These are phyloP conservation scores for Andrena trimmerana DNA, from an alignment of 2,888 invertebrate species.

Conservation along the genomic window DNA sequence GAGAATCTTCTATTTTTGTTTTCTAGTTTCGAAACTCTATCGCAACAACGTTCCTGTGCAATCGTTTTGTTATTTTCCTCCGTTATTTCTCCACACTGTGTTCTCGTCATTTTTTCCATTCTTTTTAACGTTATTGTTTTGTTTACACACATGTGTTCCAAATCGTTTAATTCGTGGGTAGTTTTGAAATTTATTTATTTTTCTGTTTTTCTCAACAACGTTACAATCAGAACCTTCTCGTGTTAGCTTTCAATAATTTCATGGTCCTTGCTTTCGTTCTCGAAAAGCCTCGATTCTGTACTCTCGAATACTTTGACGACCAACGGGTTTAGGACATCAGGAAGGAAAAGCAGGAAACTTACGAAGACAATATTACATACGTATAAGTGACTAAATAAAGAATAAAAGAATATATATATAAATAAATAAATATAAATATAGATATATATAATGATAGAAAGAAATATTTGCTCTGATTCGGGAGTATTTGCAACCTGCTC, in stretches of 20 bases:
- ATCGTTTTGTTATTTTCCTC: slow-evolving; percentile 41
- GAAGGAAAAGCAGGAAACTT: slow-evolving; percentile 65
- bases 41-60: slow-evolving; percentile 49
- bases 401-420: slow-evolving; percentile 47
- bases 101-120: not conserved
- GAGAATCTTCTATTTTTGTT: slow-evolving; percentile 60
- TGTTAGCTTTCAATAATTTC: not conserved
- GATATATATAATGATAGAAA: slow-evolving; percentile 57
- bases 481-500: slow-evolving; percentile 69
- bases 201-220: not conserved
- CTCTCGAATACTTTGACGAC: slow-evolving; percentile 64
- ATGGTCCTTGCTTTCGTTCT: not conserved
- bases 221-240: not conserved
- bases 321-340: slow-evolving; percentile 65
- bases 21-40: slow-evolving; percentile 42
- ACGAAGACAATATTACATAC: slow-evolving; percentile 73
- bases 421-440: slow-evolving; percentile 46
- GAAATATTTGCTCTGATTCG: slow-evolving; percentile 68
- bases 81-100: slow-evolving; percentile 23
- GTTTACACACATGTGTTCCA: not conserved
- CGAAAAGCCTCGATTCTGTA: slow-evolving; percentile 48
- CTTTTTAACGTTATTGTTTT: not conserved
- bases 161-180: not conserved
- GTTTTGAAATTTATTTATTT: slow-evolving; percentile 5
- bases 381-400: slow-evolving; percentile 63